These are phyloP conservation scores for Promerops cafer DNA, from an alignment of 2,113 vertebrate genomes.

Conservation along the genomic window DNA sequence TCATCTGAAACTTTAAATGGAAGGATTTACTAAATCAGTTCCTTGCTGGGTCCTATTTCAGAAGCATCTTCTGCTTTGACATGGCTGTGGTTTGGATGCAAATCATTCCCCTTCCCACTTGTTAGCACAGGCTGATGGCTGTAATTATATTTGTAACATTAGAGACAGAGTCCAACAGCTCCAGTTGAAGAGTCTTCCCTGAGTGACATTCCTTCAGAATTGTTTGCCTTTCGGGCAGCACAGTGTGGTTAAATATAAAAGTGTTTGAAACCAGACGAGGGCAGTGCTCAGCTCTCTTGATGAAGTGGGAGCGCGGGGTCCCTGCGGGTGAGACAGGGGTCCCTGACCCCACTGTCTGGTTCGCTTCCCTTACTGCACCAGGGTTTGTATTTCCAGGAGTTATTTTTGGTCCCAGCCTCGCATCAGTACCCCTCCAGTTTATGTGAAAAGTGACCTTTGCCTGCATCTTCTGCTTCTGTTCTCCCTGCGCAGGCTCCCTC, in stretches of 20 bases:
- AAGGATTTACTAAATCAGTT: background rate
- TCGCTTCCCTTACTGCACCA: background rate
- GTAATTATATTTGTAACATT: background rate
- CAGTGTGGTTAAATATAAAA: background rate
- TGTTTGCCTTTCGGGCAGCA: background rate
- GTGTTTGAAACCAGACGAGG: background rate
- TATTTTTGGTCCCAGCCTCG: background rate
- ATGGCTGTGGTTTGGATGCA: background rate
- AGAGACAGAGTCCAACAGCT: background rate
- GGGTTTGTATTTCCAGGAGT: background rate
- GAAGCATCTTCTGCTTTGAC: background rate
- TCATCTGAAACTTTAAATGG: background rate
- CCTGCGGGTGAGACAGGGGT: accelerated
- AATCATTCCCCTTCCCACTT: background rate
- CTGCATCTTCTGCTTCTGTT: background rate
- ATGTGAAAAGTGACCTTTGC: constrained; percentile 9
- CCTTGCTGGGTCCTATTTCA: background rate
- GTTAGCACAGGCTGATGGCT: background rate
- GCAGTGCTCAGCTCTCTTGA: accelerated
- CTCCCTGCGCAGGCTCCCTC: background rate
- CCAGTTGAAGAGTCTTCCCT: background rate
- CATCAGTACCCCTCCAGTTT: background rate
- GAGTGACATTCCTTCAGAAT: background rate
- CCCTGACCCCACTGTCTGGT: background rate
- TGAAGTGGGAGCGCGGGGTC: accelerated